These are phyloP conservation scores for Lichenostomus cassidix DNA, from an alignment of 2,113 vertebrate species.

Conservation along the genomic window DNA sequence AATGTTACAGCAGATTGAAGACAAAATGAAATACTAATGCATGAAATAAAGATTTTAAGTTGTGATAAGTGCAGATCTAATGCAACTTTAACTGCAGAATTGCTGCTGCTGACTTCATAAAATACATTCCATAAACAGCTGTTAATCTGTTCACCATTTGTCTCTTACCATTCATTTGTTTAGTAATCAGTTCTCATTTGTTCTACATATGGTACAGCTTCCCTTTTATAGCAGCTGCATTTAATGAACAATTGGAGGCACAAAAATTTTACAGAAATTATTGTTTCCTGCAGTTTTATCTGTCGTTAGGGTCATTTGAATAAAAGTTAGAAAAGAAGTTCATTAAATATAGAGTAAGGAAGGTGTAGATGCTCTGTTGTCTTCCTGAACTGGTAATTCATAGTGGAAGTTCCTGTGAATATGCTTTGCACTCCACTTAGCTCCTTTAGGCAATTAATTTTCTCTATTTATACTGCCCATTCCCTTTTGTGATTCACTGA, in stretches of 20 bases:
- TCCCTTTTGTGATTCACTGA: constrained; percentile 56
- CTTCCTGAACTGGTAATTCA: constrained; percentile 53
- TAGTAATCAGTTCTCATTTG: constrained; percentile 54
- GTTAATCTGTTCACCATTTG: constrained; percentile 45
- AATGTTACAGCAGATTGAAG: neutral
- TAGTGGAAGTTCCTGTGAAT: constrained; percentile 50
- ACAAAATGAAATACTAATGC: neutral
- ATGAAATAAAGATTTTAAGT: constrained; percentile 12
- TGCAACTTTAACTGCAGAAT: constrained; percentile 3
- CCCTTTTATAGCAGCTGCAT: constrained; percentile 21
- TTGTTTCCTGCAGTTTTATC: neutral
- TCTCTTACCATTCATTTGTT: constrained; percentile 44
- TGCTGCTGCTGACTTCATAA: constrained; percentile 20
- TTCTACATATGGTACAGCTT: constrained; percentile 33
- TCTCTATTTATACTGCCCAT: constrained; percentile 41
- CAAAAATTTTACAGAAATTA: constrained; percentile 22
- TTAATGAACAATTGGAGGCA: constrained; percentile 39
- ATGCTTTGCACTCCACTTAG: constrained; percentile 68
- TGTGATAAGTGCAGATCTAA: neutral
- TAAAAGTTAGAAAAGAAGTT: neutral
- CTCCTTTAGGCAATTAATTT: constrained; percentile 66
- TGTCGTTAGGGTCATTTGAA: neutral
- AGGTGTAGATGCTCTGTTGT: constrained; percentile 55
- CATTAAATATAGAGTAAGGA: neutral
- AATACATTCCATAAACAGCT: constrained; percentile 27